These are phyloP conservation scores for Tribolium madens DNA, from an alignment of 1,140 invertebrate species.

Conservation along the genomic window DNA sequence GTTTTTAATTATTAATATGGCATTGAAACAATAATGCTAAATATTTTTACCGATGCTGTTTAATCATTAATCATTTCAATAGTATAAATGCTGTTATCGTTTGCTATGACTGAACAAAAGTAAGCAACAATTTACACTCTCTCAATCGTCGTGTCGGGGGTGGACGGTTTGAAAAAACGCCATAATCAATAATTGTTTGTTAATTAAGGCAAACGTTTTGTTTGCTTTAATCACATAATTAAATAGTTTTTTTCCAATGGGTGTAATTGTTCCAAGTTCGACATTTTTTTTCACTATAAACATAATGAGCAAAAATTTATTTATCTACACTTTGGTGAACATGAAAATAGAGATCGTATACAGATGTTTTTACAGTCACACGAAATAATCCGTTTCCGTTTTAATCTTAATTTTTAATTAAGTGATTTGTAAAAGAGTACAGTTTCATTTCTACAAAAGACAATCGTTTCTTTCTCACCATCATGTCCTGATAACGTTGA, in stretches of 20 bases:
- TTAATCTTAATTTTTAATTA: constrained; percentile 21
- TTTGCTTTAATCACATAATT: constrained; percentile 3
- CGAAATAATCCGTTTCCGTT: constrained; percentile 18
- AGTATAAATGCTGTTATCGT: not conserved
- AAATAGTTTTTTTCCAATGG: not conserved
- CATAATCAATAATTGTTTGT: not conserved
- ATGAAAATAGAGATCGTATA: not conserved
- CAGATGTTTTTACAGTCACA: not conserved
- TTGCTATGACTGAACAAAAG: not conserved
- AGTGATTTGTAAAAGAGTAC: not conserved
- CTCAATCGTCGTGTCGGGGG: not conserved
- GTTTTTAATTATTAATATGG: constrained; percentile 10
- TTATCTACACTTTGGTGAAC: not conserved
- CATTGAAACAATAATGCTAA: constrained; percentile 6
- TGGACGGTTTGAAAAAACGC: not conserved
- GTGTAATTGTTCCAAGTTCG: not conserved
- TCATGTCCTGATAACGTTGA: not conserved
- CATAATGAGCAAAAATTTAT: not conserved
- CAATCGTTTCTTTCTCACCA: not conserved
- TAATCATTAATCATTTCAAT: not conserved
- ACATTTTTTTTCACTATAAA: not conserved
- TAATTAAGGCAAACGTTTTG: constrained; percentile 14
- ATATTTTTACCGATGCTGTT: not conserved
- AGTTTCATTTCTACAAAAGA: constrained; percentile 13
- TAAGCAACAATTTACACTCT: not conserved